phyloP scores from a whole-genome alignment of 2,797 vertebrate genomes.

The Ispidina lecontei region DNA sequence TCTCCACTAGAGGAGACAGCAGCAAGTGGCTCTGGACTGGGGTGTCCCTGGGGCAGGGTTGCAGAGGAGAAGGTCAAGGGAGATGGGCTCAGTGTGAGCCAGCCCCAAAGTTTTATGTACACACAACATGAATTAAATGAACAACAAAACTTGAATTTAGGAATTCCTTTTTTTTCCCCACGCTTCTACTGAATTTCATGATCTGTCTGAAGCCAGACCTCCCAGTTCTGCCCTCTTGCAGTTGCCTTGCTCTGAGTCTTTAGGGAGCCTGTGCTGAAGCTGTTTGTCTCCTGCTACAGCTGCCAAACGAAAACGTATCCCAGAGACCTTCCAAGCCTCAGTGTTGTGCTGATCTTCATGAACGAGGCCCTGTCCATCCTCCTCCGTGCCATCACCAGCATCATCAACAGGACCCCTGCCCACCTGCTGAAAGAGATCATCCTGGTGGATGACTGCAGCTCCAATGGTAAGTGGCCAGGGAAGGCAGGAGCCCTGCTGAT shows the following conservation, averaged over 20 bases:
- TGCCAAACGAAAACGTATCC: constrained; percentile 79
- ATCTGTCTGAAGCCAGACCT: not conserved
- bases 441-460: constrained; percentile 85
- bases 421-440: constrained; percentile 82
- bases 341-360: constrained; percentile 82
- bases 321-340: constrained; percentile 76
- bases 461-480: constrained; percentile 67
- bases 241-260: not conserved
- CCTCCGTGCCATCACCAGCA: constrained; percentile 79
- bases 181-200: not conserved
- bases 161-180: not conserved
- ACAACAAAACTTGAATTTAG: not conserved
- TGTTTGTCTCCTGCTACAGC: constrained; percentile 60
- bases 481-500: not conserved
- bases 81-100: not conserved
- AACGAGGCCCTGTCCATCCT: constrained; percentile 84
- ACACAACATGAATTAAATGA: not conserved
- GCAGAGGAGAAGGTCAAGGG: not conserved
- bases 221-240: not conserved
- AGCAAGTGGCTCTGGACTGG: not conserved
- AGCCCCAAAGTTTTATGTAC: not conserved
- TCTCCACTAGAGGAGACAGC: not conserved
- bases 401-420: constrained; percentile 80
- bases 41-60: not conserved
- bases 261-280: not conserved